Evolutionary conservation across 2,797 vertebrate species (phyloP).

Genomic region (Gambusia yucatana): DNA sequence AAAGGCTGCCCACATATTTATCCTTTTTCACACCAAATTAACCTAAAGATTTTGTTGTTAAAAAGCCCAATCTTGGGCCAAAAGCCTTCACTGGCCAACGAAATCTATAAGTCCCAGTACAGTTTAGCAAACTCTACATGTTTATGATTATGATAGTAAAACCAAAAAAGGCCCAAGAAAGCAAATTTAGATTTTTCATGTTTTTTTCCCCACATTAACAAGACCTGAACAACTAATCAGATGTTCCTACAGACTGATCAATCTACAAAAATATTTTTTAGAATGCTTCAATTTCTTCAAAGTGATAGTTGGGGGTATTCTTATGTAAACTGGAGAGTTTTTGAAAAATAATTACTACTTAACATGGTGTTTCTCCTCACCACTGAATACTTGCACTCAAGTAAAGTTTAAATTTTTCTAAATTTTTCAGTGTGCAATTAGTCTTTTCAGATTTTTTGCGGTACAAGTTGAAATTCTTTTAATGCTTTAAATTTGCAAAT

Average conservation of each 20-base stretch:
- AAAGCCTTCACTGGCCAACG: background rate
- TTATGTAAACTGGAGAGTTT: background rate
- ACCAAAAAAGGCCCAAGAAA: background rate
- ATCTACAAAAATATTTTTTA: background rate
- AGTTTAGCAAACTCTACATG: background rate
- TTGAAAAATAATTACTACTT: background rate
- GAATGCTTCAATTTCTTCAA: background rate
- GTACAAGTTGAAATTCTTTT: background rate
- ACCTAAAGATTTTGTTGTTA: background rate
- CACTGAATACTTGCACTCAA: background rate
- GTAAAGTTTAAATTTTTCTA: background rate
- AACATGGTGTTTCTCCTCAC: background rate
- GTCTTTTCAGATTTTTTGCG: background rate
- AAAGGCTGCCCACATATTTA: background rate
- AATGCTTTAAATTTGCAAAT: background rate
- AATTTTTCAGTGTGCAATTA: background rate
- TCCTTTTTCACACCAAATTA: background rate
- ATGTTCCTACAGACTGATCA: background rate
- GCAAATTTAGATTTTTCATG: background rate
- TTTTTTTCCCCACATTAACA: background rate
- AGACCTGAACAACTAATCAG: background rate
- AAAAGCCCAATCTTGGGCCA: background rate
- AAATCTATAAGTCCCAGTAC: background rate
- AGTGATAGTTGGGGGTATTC: background rate
- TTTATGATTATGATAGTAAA: background rate